Evolutionary conservation across 1,140 invertebrate genomes (phyloP), one percentile per base, ranked within the genome.

Genomic region (Zaprionus ghesquierei): DNA sequence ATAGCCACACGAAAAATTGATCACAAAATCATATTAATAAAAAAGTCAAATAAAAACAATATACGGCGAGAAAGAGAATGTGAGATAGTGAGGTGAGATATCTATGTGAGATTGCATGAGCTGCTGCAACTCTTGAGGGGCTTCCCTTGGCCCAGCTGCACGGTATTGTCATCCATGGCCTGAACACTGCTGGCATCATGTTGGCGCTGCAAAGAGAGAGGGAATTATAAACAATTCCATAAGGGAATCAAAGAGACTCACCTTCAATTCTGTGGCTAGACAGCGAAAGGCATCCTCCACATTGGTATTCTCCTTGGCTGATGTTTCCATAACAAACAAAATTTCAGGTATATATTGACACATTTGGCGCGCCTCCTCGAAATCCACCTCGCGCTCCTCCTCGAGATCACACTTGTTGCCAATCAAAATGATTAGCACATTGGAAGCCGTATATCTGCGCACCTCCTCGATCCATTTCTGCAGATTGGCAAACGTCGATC

Each of bases 391-490:
- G 50, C 97, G 90, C 71, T 96, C 93, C 53, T 94, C 94, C 79
- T 96, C 95, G 68, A 98, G 90, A 92, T 98, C 97, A 93, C 96
- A 97, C 92, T 98, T 98, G 89, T 98, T 98, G 18, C 98, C 98
- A 71, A 99, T 96, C 79, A 99, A 93, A 49, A 98, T 94, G 60
- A 98, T 94, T 35, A 98, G 94, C 15, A 98, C 97, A 93, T 97
- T 97, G 22, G 96, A 96, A 15, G 97, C 97, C 51, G 98, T 97
- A 90, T 98, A 99, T 84, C 95, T 94, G 82, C 97, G 94, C 3
- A 99, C 97, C 94, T 99, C 98, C 89, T 99, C 98, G 66, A 99
- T 95, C 98, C 98, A 99, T 91, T 97, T 95, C 91, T 97, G 95
- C 59, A 98, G 92, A 79, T 95, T 97, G 54, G 98, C 93, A 93